Evolutionary conservation across 2,888 invertebrate genomes (phyloP).

Genomic region (Hemithea aestivaria): DNA sequence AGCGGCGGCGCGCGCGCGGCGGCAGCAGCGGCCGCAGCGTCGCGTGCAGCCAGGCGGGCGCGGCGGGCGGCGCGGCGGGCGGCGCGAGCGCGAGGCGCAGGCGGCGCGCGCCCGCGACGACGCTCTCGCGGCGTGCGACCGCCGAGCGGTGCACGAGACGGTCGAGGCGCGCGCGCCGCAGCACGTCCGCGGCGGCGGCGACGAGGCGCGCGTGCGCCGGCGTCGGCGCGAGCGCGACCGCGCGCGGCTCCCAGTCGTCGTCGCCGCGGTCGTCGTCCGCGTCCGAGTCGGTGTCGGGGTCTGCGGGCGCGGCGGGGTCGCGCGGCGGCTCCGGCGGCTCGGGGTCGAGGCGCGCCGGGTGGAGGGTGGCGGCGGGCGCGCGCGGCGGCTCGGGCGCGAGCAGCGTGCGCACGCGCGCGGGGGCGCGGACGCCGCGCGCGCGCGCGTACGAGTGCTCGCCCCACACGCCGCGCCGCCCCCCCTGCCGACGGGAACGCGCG

Average conservation of each 20-base stretch:
- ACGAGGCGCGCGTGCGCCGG: conserved; percentile 43
- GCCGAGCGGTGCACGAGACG: conserved; percentile 31
- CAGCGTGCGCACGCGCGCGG: conserved; percentile 29
- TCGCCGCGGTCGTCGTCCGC: conserved; percentile 25
- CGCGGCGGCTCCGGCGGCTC: conserved; percentile 9
- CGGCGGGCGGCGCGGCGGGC: conserved; percentile 29
- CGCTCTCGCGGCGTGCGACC: conserved; percentile 34
- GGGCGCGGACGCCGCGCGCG: conserved; percentile 27
- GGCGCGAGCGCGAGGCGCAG: conserved; percentile 23
- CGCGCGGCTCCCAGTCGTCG: conserved; percentile 45
- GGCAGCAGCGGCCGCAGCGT: conserved; percentile 38
- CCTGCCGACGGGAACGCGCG: conserved; percentile 21
- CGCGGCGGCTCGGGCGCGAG: conserved; percentile 27
- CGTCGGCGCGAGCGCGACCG: conserved; percentile 40
- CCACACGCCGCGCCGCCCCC: conserved; percentile 49
- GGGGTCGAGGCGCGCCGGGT: conserved; percentile 20
- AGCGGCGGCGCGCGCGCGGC: conserved; percentile 27
- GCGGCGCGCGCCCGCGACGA: conserved; percentile 26
- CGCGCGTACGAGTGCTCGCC: conserved; percentile 67
- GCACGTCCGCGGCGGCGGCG: conserved; percentile 31
- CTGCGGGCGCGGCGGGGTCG: conserved; percentile 20
- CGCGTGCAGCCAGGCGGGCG: conserved; percentile 45
- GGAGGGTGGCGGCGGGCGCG: conserved; percentile 42
- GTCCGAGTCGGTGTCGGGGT: conserved; percentile 18
- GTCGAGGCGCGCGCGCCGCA: conserved; percentile 42